phyloP scores from a whole-genome alignment of 2,113 vertebrate species.

The Myodes glareolus region DNA sequence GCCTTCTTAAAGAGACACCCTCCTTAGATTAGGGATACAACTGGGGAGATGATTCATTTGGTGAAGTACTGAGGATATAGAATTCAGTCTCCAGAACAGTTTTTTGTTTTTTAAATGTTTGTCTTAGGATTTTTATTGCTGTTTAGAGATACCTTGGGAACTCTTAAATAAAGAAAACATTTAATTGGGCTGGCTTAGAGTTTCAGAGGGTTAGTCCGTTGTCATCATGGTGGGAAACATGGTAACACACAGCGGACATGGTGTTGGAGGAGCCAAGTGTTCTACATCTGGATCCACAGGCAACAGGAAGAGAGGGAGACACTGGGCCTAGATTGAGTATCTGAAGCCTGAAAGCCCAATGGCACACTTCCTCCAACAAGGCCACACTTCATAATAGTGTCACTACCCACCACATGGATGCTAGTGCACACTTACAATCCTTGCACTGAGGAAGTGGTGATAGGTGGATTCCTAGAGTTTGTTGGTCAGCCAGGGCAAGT shows the following conservation, averaged over 20 bases:
- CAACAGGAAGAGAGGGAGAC: not conserved
- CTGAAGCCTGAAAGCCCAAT: not conserved
- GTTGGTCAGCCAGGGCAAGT: not conserved
- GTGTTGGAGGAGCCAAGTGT: not conserved
- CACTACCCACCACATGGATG: not conserved
- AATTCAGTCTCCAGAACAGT: not conserved
- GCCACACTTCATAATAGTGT: no score
- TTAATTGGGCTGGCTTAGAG: not conserved
- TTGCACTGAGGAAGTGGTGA: not conserved
- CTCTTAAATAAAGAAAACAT: not conserved
- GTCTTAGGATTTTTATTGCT: not conserved
- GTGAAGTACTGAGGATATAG: not conserved
- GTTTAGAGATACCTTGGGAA: not conserved
- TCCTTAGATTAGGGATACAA: not conserved
- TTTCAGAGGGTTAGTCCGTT: not conserved
- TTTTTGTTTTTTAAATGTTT: not conserved
- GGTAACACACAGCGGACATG: not conserved
- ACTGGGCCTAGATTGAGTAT: not conserved
- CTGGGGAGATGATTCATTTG: not conserved
- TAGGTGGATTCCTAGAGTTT: not conserved
- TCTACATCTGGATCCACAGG: not conserved
- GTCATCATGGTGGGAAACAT: not conserved
- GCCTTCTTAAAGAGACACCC: no score
- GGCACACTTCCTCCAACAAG: not conserved
- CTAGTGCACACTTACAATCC: not conserved